Conservation (phyloP, 1,140 invertebrate genomes). For the Campoletis sonorensis region DNA sequence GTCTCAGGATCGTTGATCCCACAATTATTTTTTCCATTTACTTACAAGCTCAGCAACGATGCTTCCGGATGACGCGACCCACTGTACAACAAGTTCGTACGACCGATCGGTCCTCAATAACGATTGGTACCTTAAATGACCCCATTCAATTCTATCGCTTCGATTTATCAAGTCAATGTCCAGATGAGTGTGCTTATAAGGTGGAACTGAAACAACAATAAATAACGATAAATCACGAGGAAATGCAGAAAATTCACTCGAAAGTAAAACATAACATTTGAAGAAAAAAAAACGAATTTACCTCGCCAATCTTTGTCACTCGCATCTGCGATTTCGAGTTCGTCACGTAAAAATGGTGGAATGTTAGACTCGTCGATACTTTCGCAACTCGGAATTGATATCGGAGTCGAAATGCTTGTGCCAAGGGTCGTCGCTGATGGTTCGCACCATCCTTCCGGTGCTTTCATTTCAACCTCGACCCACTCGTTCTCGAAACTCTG, state of each 20-base stretch:
- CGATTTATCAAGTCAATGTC: constrained; percentile 92
- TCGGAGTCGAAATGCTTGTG: constrained; percentile 62
- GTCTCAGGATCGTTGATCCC: no score
- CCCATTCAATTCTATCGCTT: constrained; percentile 96
- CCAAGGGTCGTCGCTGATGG: constrained; percentile 59
- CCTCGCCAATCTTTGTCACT: constrained; percentile 78
- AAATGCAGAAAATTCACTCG: no score
- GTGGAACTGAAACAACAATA: constrained; percentile 75
- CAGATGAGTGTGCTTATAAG: constrained; percentile 89
- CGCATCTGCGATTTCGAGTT: constrained; percentile 77
- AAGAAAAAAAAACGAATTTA: constrained; percentile 62
- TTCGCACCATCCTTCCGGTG: constrained; percentile 80
- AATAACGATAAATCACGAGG: not conserved
- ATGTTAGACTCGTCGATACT: constrained; percentile 78
- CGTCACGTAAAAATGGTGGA: constrained; percentile 81
- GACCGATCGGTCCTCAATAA: constrained; percentile 91
- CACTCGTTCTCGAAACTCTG: constrained; percentile 92
- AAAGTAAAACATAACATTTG: no score
- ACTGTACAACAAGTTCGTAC: constrained; percentile 96
- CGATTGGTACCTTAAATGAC: constrained; percentile 94
- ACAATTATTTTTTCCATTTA: constrained; percentile 12
- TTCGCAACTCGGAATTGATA: constrained; percentile 67
- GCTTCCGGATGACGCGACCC: constrained; percentile 96
- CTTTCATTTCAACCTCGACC: constrained; percentile 89
- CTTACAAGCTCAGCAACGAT: constrained; percentile 94